A percentile compares a stretch with the other conserved stretches of the same genome.
These are phyloP conservation scores for Anguilla japonica DNA, from an alignment of 2,113 vertebrate genomes.

Conservation along the genomic window DNA sequence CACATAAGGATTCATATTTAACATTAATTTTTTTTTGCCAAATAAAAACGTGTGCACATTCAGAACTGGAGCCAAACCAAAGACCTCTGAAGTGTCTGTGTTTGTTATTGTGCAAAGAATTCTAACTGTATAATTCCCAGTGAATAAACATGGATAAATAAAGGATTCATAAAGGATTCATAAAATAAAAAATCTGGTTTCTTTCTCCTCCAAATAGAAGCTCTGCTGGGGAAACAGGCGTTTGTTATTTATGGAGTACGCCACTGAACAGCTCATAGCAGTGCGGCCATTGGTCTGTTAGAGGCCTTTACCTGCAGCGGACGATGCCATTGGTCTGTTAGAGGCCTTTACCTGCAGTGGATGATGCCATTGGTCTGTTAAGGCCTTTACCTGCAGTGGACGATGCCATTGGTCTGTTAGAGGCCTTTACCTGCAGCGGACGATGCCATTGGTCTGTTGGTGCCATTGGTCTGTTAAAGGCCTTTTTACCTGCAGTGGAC, in stretches of 20 bases:
- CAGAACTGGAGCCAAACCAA: no score
- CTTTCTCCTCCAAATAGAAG: neutral
- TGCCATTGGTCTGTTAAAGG: neutral
- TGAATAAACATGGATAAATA: neutral
- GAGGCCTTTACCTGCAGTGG: neutral
- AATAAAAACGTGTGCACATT: neutral
- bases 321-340: neutral
- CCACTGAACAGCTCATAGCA: neutral
- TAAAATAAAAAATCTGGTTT: slow-evolving; percentile 8
- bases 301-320: neutral
- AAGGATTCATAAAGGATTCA: neutral
- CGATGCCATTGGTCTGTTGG: neutral
- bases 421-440: neutral
- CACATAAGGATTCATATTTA: neutral
- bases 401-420: neutral
- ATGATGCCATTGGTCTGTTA: neutral
- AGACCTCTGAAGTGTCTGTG: no score
- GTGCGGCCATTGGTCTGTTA: neutral
- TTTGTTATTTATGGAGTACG: slow-evolving; percentile 24
- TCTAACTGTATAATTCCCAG: neutral
- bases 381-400: neutral
- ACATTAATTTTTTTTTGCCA: neutral
- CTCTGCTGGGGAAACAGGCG: neutral
- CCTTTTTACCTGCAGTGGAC: neutral
- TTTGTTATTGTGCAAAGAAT: no score